Evolutionary conservation across 2,113 vertebrate species (phyloP).

Genomic region (Spizaetus ornatus): DNA sequence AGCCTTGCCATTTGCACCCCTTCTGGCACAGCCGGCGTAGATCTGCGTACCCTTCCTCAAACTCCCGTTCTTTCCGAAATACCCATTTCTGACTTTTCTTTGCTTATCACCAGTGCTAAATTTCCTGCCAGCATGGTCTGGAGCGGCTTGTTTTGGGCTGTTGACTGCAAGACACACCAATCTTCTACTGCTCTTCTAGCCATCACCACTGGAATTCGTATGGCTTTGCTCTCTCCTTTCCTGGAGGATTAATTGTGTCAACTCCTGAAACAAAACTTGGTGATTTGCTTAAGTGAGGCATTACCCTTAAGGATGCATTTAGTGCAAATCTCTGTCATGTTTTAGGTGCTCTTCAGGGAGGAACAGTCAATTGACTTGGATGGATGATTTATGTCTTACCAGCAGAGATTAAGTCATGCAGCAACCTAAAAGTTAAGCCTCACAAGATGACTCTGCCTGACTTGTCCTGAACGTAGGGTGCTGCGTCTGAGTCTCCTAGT

Average conservation of each 20-base stretch:
- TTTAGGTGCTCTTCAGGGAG: not conserved
- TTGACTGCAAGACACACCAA: not conserved
- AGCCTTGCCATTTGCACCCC: not conserved
- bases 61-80: not conserved
- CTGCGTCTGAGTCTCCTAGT: not conserved
- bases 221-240: not conserved
- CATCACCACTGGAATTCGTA: not conserved
- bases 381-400: not conserved
- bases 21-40: not conserved
- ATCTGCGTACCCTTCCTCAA: rapidly evolving
- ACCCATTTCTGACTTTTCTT: not conserved
- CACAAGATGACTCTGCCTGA: not conserved
- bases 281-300: not conserved
- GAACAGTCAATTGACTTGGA: not conserved
- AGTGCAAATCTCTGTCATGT: not conserved
- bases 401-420: not conserved
- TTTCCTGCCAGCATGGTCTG: not conserved
- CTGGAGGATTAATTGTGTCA: not conserved
- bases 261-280: not conserved
- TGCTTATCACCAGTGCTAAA: not conserved
- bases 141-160: not conserved
- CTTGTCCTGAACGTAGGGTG: not conserved
- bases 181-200: not conserved
- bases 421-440: not conserved
- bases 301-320: not conserved